Percentiles rank a stretch among this genome's conserved stretches.
These are phyloP conservation scores for Puntigrus tetrazona DNA, from an alignment of 2,113 vertebrate genomes.

Conservation along the genomic window DNA sequence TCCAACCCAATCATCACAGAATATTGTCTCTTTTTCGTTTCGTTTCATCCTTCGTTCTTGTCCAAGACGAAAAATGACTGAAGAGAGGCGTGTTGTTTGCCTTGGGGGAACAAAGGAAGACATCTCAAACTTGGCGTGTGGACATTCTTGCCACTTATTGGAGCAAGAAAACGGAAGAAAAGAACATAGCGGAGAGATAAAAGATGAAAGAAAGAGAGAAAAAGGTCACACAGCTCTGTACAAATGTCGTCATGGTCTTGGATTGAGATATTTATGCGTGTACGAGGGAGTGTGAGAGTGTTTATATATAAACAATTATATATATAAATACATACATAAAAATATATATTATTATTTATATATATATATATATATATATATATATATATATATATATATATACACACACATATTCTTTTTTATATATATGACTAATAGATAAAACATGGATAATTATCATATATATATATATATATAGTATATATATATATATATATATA, in stretches of 20 bases:
- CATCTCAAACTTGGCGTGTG: background rate
- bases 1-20: constrained; percentile 69
- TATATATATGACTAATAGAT: too few relatives aligned
- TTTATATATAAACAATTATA: background rate
- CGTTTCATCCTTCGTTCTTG: constrained; percentile 51
- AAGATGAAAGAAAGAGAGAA: constrained; percentile 11
- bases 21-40: constrained; percentile 72
- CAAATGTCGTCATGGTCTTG: constrained; percentile 25
- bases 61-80: background rate
- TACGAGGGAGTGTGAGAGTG: background rate
- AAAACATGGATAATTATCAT: too few relatives aligned
- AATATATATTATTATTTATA: background rate
- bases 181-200: background rate
- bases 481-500: too few relatives aligned
- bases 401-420: too few relatives aligned
- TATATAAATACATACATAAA: background rate
- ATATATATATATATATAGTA: too few relatives aligned
- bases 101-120: background rate
- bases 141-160: constrained; percentile 20
- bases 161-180: constrained; percentile 4
- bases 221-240: background rate
- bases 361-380: too few relatives aligned
- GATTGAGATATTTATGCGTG: constrained; percentile 3
- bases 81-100: background rate
- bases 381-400: too few relatives aligned